Evolutionary conservation across 2,797 vertebrate genomes (phyloP).

Genomic region (Rhadinocentrus ornatus): DNA sequence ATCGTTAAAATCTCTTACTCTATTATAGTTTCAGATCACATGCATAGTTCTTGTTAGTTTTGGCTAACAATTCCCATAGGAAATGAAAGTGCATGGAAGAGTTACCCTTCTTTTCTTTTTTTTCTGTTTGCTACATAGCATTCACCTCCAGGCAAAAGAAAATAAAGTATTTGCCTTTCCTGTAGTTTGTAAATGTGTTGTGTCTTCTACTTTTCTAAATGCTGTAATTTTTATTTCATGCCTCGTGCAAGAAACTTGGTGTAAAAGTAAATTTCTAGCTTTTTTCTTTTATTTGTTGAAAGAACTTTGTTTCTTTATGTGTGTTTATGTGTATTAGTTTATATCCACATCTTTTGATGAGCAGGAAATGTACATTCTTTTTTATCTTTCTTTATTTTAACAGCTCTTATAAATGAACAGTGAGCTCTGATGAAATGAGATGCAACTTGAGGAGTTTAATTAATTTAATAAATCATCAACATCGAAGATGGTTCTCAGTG

Average conservation of each 20-base stretch:
- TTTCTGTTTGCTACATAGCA: conserved; percentile 47
- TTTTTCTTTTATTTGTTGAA: neutral
- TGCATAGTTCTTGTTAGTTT: conserved; percentile 16
- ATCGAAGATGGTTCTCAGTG: neutral
- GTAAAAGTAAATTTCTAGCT: conserved; percentile 5
- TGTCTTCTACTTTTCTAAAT: conserved; percentile 33
- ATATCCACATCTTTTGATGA: neutral
- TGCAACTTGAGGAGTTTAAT: conserved; percentile 21
- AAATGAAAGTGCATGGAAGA: conserved; percentile 43
- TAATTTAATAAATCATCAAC: conserved; percentile 33
- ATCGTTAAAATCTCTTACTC: conserved; percentile 35
- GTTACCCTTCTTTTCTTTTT: conserved; percentile 26
- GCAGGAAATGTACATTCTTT: neutral
- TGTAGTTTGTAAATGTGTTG: conserved; percentile 40
- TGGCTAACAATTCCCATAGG: conserved; percentile 46
- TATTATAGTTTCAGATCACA: conserved; percentile 32
- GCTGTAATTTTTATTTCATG: conserved; percentile 43
- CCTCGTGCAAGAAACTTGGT: conserved; percentile 10
- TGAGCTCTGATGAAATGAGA: conserved; percentile 3
- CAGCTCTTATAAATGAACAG: conserved; percentile 16
- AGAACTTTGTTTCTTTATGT: conserved; percentile 3
- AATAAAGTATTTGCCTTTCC: conserved; percentile 30
- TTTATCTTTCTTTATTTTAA: neutral
- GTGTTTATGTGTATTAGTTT: neutral
- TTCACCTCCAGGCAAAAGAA: conserved; percentile 46